These are phyloP conservation scores for Campoletis raptor DNA, from an alignment of 2,888 invertebrate species.

Conservation along the genomic window DNA sequence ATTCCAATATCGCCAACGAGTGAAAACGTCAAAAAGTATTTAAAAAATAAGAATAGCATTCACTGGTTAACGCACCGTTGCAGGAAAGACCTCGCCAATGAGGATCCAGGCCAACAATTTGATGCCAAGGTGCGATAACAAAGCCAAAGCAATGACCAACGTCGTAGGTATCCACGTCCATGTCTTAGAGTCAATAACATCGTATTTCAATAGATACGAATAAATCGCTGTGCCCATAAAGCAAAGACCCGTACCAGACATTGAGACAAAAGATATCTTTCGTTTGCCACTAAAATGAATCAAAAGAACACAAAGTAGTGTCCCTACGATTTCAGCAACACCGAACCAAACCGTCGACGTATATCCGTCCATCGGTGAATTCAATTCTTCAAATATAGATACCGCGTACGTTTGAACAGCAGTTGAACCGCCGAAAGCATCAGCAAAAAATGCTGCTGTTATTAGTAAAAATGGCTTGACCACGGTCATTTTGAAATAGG, in stretches of 20 bases:
- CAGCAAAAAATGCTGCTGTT: slow-evolving; percentile 89
- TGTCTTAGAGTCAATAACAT: slow-evolving; percentile 52
- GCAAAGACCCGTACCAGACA: slow-evolving; percentile 88
- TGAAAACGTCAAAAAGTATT: background rate
- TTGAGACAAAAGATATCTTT: slow-evolving; percentile 89
- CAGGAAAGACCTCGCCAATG: slow-evolving; percentile 89
- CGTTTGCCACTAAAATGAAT: slow-evolving; percentile 92
- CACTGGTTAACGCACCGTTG: slow-evolving; percentile 71
- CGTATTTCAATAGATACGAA: slow-evolving; percentile 80
- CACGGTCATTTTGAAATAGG: slow-evolving; percentile 88
- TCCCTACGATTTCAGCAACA: slow-evolving; percentile 89
- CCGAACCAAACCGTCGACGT: slow-evolving; percentile 91
- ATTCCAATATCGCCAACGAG: background rate
- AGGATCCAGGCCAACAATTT: slow-evolving; percentile 92
- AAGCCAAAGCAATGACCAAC: slow-evolving; percentile 88
- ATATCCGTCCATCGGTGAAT: slow-evolving; percentile 91
- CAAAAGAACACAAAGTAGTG: slow-evolving; percentile 88
- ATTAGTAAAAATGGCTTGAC: slow-evolving; percentile 89
- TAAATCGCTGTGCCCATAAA: slow-evolving; percentile 88
- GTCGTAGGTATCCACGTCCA: slow-evolving; percentile 89
- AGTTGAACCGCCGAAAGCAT: slow-evolving; percentile 91
- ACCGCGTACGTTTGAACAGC: slow-evolving; percentile 91
- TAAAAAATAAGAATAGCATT: background rate
- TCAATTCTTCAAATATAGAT: slow-evolving; percentile 89
- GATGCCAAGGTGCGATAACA: slow-evolving; percentile 90